A percentile compares a stretch with the other conserved stretches of the same genome.
These are phyloP conservation scores for Pyrocoelia pectoralis DNA, from an alignment of 2,888 invertebrate genomes.

Conservation along the genomic window DNA sequence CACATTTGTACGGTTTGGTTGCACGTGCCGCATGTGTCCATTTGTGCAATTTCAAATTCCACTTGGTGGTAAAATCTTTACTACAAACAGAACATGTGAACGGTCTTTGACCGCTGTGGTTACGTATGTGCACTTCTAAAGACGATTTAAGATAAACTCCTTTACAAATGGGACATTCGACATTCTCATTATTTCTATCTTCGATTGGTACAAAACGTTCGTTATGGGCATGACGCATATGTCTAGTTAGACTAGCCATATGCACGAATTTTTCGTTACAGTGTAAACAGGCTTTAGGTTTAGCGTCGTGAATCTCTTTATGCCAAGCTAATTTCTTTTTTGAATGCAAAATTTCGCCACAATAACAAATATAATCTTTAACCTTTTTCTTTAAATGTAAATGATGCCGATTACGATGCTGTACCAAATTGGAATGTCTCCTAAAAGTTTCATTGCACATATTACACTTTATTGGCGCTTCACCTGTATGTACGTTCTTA, in stretches of 20 bases:
- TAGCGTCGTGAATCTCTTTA: slow-evolving; percentile 82
- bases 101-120: slow-evolving; percentile 80
- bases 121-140: slow-evolving; percentile 79
- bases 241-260: slow-evolving; percentile 81
- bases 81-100: slow-evolving; percentile 83
- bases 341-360: slow-evolving; percentile 84
- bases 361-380: slow-evolving; percentile 63
- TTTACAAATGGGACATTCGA: slow-evolving; percentile 81
- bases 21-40: slow-evolving; percentile 89
- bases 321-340: slow-evolving; percentile 87
- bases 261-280: slow-evolving; percentile 90
- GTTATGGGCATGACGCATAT: slow-evolving; percentile 83
- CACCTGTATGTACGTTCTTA: slow-evolving; percentile 83
- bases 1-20: slow-evolving; percentile 86
- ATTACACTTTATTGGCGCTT: slow-evolving; percentile 81
- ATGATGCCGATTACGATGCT: slow-evolving; percentile 83
- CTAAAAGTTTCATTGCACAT: slow-evolving; percentile 82
- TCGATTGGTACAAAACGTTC: slow-evolving; percentile 74
- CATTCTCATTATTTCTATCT: slow-evolving; percentile 70
- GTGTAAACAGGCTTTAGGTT: slow-evolving; percentile 83
- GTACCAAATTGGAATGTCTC: slow-evolving; percentile 84
- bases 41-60: slow-evolving; percentile 88
- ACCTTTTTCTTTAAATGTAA: slow-evolving; percentile 74
- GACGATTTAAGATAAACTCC: slow-evolving; percentile 81
- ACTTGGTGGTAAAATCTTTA: slow-evolving; percentile 87